Conservation (phyloP, 2,113 vertebrate species). For the Lethenteron camtschaticum region DNA sequence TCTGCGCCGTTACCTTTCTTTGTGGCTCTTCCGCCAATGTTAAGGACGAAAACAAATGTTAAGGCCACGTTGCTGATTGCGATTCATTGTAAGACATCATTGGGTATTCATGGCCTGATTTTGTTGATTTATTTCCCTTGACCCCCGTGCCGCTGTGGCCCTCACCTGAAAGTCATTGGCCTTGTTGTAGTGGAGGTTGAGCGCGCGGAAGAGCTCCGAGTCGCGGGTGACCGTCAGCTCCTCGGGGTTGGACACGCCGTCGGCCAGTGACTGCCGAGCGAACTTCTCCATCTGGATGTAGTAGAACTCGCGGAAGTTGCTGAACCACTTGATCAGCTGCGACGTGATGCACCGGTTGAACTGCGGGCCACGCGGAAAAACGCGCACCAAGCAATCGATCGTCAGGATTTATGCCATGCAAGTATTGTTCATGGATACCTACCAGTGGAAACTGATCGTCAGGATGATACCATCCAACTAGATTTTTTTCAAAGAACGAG, state of each 20-base stretch:
- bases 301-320: conserved; percentile 92
- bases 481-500: no score
- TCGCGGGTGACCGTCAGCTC: conserved; percentile 47
- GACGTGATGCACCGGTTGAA: conserved; percentile 89
- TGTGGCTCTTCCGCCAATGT: no score
- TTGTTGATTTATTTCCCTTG: no score
- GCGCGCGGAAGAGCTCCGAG: conserved; percentile 60
- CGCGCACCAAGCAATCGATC: neutral
- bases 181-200: conserved; percentile 87
- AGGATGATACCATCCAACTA: no score
- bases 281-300: conserved; percentile 98
- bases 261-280: conserved; percentile 59
- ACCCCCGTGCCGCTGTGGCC: neutral
- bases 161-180: conserved; percentile 69
- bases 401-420: no score
- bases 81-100: no score
- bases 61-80: no score
- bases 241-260: conserved; percentile 34
- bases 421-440: no score
- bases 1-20: no score
- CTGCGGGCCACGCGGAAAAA: conserved; percentile 18
- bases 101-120: no score
- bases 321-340: conserved; percentile 98
- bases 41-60: no score
- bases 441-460: no score